These are phyloP conservation scores for Euglossa dilemma DNA, from an alignment of 1,140 invertebrate genomes.

Conservation along the genomic window DNA sequence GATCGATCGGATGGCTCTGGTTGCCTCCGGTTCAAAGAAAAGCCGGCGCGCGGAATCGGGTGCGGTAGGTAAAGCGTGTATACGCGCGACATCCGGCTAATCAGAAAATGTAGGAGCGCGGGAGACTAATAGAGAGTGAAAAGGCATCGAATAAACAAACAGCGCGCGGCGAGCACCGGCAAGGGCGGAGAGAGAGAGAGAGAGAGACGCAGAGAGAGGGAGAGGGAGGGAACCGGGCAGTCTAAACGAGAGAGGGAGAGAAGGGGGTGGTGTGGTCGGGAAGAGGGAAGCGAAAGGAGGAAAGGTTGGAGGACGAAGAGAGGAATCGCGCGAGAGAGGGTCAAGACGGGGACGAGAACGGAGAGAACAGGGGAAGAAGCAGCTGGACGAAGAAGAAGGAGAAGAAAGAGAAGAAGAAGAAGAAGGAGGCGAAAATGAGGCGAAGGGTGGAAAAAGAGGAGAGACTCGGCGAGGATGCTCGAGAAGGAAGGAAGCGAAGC, in stretches of 20 bases:
- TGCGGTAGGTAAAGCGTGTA: slow-evolving; percentile 72
- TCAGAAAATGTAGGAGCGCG: slow-evolving; percentile 82
- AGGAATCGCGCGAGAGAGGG: neutral
- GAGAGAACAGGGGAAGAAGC: neutral
- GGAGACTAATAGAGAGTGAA: slow-evolving; percentile 83
- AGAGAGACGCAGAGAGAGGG: slow-evolving; percentile 9
- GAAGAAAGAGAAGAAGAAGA: neutral
- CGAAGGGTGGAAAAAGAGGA: slow-evolving; percentile 29
- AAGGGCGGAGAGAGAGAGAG: neutral
- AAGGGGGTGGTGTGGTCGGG: neutral
- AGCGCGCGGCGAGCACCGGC: slow-evolving; percentile 65
- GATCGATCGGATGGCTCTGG: slow-evolving; percentile 69
- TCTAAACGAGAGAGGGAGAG: slow-evolving; percentile 28
- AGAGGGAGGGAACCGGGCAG: neutral
- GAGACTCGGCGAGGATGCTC: slow-evolving; percentile 44
- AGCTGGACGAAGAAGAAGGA: neutral
- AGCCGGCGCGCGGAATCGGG: slow-evolving; percentile 70
- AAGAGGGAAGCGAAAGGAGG: neutral
- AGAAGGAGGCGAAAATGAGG: slow-evolving; percentile 3
- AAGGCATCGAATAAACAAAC: slow-evolving; percentile 83
- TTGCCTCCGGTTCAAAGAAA: slow-evolving; percentile 70
- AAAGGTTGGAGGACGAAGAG: too few relatives aligned
- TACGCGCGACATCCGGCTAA: slow-evolving; percentile 81
- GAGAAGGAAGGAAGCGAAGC: slow-evolving; percentile 56
- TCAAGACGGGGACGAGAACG: slow-evolving; percentile 13